Base-by-base conservation (phyloP, 2,888 invertebrate species). In the Drosophila merina region DNA sequence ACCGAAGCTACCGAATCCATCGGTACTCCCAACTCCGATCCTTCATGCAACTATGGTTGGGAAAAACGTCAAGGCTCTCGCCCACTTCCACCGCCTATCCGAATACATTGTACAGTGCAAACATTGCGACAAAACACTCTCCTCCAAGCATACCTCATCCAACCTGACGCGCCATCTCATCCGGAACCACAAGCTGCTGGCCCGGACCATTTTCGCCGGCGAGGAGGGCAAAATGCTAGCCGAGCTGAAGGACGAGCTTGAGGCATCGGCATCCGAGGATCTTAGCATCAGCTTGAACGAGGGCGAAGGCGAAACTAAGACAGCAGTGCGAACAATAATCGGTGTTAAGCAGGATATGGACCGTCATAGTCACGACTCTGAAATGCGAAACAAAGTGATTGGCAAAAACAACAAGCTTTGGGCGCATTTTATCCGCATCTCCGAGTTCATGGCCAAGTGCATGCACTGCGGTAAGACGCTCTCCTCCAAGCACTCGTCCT, bases 51-150 rank as follows among this genome's bases (percentile, higher is more conserved):
- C 44, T 36, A 84, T 84, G 83, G 84, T 85, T 49, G 84, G 84
- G 48, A 74, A 80, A 47, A 88, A 88, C 51, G 81, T 79, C 36
- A 88, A 86, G 62, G 81, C 89, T 4, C 70, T 88, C 56, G 66
- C 79, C 26, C 89, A 88, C 48, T 88, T 88, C 55, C 85, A 88
- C 42, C 79, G 83, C 4, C 48, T 85, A 1, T 77, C 82, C 5
- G 87, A 87, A 50, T 85, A 85, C 58, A 73, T 85, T 49, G 84
- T 85, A 51, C 82, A 83, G 69, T 85, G 84, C 62, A 85, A 85
- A 31, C 87, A 85, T 51, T 85, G 84, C 9, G 87, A 79, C 57
- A 85, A 87, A 44, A 85, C 87, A 8, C 79, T 85, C 3, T 87
- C 84, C 36, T 87, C 84, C 6, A 85, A 85, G 59, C 87, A 85